Evolutionary conservation across 2,113 vertebrate genomes (phyloP).

Genomic region (Willisornis vidua): DNA sequence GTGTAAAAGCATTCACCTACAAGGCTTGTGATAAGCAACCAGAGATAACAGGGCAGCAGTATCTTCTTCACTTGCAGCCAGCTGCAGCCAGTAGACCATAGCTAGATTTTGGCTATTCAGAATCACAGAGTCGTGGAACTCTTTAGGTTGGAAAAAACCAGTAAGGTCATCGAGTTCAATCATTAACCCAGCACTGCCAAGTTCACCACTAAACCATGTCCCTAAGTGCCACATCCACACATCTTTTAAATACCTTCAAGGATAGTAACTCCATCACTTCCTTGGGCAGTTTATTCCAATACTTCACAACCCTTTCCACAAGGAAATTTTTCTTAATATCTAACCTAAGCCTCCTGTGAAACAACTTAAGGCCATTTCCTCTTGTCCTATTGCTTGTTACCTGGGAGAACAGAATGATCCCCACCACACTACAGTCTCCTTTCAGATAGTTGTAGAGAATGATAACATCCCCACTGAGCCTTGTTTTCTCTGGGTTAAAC

Average conservation of each 20-base stretch:
- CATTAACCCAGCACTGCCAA: not conserved
- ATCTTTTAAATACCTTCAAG: not conserved
- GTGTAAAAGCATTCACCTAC: not conserved
- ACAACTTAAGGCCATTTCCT: not conserved
- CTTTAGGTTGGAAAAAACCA: not conserved
- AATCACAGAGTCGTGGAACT: not conserved
- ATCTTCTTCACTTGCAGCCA: not conserved
- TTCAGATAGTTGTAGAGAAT: not conserved
- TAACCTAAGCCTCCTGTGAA: not conserved
- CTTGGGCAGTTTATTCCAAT: not conserved
- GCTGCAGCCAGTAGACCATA: not conserved
- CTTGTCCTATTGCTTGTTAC: not conserved
- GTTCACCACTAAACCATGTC: not conserved
- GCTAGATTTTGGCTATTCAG: not conserved
- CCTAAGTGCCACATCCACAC: too few relatives aligned
- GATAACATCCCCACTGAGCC: not conserved
- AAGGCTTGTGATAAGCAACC: not conserved
- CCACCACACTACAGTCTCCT: not conserved
- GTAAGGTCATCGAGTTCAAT: fast-evolving
- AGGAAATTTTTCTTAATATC: not conserved
- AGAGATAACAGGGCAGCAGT: not conserved
- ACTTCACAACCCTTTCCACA: not conserved
- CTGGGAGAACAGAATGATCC: fast-evolving
- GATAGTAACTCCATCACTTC: not conserved
- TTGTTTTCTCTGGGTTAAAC: not conserved